Base-by-base conservation (phyloP, 2,113 vertebrate species). In the Macroglossus sobrinus region DNA sequence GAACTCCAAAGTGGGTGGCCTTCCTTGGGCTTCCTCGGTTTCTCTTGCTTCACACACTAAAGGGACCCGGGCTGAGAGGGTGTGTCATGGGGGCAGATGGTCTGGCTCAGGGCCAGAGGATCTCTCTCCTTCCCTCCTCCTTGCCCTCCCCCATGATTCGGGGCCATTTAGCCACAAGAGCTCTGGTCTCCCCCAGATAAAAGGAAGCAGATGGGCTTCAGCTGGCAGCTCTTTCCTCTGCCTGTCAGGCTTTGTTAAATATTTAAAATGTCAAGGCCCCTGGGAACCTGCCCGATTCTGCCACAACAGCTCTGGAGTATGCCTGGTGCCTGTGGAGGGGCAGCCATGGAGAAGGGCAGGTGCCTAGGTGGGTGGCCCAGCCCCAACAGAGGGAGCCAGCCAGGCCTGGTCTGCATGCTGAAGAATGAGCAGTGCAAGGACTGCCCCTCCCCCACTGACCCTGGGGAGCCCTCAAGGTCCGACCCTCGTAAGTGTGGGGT, bases 201-300 rank as follows among this genome's bases (percentile, higher is more conserved):
- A 97, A 97, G 95, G 93, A 96, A 97, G 94, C 96, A 97, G 93
- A 97, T 96, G 93, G 95, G 90, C 80, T 95, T 93, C 35, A 53
- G 94, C 93, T 93, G 84, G 95, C 87, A 87, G 92, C 59, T 85
- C 85, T 93, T 85, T 50, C 74, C 93, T 88, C 78, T 91, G 93
- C 95, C 94, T 91, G 94, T 95, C 92, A 97, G 97, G 91, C 92
- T 96, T 98, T 96, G 96, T 98, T 97, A 98, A 98, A 97, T 98
- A 97, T 97, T 97, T 92, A 97, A 98, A 98, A 98, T 98, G 97
- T 98, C 98, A 98, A 97, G 95, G 96, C 85, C 97, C 94, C 94
- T 92, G 95, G 96, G 97, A 97, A 95, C 80, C 89, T 86, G 88
- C 94, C 88, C 7, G 66, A 93, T 90, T 94, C 95, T 93, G 89